Evolutionary conservation across 2,113 vertebrate genomes (phyloP).

Genomic region (Emydura subglobosa): DNA sequence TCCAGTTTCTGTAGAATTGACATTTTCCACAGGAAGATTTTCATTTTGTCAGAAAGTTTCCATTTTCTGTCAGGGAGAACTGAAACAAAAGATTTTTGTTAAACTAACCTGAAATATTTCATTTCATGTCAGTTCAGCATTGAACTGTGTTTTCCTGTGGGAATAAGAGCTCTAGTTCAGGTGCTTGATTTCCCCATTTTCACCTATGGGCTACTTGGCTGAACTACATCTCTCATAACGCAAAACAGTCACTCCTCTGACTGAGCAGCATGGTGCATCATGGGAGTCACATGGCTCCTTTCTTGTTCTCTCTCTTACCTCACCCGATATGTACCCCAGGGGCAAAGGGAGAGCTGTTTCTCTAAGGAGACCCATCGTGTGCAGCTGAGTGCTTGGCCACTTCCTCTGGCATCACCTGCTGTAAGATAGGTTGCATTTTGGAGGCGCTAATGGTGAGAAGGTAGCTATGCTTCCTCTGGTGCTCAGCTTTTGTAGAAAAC

Average conservation of each 20-base stretch:
- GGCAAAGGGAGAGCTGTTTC: neutral
- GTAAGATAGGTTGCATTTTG: neutral
- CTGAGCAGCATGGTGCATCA: neutral
- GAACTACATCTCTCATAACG: neutral
- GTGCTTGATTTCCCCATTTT: neutral
- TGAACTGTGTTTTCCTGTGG: neutral
- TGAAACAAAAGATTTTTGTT: neutral
- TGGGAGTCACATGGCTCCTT: neutral
- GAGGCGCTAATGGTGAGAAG: neutral
- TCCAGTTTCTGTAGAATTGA: neutral
- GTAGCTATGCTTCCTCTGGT: neutral
- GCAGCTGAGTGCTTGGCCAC: neutral
- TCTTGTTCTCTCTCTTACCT: neutral
- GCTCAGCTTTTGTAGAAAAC: too few relatives aligned
- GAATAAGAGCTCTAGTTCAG: neutral
- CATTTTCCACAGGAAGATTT: neutral
- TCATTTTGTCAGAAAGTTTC: neutral
- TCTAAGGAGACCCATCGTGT: neutral
- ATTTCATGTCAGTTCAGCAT: neutral
- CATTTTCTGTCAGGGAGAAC: neutral
- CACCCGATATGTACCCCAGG: neutral
- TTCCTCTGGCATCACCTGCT: neutral
- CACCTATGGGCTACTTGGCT: neutral
- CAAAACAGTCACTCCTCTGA: neutral
- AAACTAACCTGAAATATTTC: neutral